Evolutionary conservation across 2,113 vertebrate species (phyloP), one percentile per base, ranked within the genome.

Genomic region (Taurulus bubalis): DNA sequence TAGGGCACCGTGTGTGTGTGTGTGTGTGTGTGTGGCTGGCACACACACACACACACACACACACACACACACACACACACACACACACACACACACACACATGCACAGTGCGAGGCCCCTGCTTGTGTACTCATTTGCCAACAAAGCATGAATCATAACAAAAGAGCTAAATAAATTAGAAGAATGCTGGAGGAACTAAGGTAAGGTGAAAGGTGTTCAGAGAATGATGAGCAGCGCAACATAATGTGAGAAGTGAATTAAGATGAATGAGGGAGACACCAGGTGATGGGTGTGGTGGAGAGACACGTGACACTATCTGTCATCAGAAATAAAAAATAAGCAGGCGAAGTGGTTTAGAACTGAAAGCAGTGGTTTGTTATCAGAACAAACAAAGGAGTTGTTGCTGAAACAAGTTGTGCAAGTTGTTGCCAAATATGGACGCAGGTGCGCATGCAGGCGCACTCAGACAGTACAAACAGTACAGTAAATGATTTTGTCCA

Each of bases 321-420:
- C 79, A 83, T 60, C 12, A 69, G 11, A 20, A 71, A 82, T 79
- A 36, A 5, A n/a, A 59, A 28, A 64, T 9, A 22, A 69, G 1
- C 47, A 76, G 63, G 45, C 83, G 64, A 78, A 84, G 64, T 34
- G 36, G 59, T 10, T 22, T 79, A 49, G 28, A 71, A 12, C 2
- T 32, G 58, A 30, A 58, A 32, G 42, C 60, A 2, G 10, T n/a
- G 28, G n/a, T 7, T 63, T 56, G 77, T n/a, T 22, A 24, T 9
- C 22, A 73, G 64, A 56, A 30, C 8, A 55, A 75, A 45, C 63
- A 80, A 1, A 69, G 28, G 1, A 36, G 32, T 9, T 32, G 49
- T n/a, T 8, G 14, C 2, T 58, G 9, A 63, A 91, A 91, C 87
- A 53, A 80, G 91, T 88, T 75, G 65, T 38, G 34, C 88, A 78